Base-by-base conservation (phyloP, 2,113 vertebrate species). In the Pomatorhinus ruficollis region DNA sequence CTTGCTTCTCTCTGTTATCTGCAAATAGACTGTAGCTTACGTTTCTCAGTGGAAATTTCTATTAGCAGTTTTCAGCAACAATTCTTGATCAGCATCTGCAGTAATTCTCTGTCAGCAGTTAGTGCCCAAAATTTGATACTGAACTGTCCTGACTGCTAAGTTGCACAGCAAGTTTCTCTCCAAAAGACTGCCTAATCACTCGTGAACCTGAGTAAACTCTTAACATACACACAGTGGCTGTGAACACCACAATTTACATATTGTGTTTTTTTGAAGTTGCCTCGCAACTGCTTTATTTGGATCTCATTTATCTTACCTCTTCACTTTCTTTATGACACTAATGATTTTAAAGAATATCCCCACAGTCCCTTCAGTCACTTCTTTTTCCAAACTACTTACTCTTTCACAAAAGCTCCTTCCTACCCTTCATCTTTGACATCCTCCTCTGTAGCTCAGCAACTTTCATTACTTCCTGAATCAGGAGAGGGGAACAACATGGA, bases 81-180 rank as follows among this genome's bases (percentile, higher is more conserved):
- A 76, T 44, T 74, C 82, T 52, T 66, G 9, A 89, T 70, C 75
- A 42, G 39, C 59, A 82, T 35, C 54, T 74, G 63, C 76, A 64
- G 45, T 77, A 80, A 83, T 56, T 86, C 63, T 86, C 33, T 78
- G 71, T 35, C 75, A 56, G 77, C 37, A 94, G 39, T 25, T 54
- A 70, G 71, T 78, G 80, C 44, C 39, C 68, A 80, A 33, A 93
- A 47, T 78, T 59, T 90, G 79, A 92, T 39, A 86, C 1, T 94
- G 95, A 96, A 59, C 56, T 66, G 71, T 63, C 78, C 68, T 44
- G 95, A 88, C 75, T 78, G 88, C 54, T 27, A 63, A 89, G 49
- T 16, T 56, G 93, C 76, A 88, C 22, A 71, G 93, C 79, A 83
- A 86, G 87, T 80, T 93, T 83, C 79, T 80, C 47, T 90, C 65